Conservation (phyloP, 2,888 invertebrate genomes). For the Hemicrepidius hirtus region DNA sequence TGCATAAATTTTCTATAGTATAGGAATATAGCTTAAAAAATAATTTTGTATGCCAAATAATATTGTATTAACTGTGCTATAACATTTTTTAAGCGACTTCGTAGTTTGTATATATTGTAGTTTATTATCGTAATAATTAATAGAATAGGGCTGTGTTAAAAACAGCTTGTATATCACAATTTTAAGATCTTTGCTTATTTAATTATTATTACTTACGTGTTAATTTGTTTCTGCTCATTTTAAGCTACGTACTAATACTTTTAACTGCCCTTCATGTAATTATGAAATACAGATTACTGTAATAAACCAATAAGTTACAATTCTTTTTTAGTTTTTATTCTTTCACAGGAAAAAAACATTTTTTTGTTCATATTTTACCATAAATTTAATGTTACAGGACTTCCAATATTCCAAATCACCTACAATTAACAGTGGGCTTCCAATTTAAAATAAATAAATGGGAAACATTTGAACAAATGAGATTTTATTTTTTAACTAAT, state of each 20-base stretch:
- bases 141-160: slow-evolving; percentile 41
- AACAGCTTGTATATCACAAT: slow-evolving; percentile 34
- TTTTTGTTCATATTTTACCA: too few species aligned
- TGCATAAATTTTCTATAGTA: slow-evolving; percentile 32
- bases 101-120: slow-evolving; percentile 59
- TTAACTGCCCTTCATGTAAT: slow-evolving; percentile 37
- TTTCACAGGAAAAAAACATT: too few species aligned
- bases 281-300: slow-evolving; percentile 34
- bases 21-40: slow-evolving; percentile 60
- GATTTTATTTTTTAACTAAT: too few species aligned
- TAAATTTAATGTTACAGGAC: too few species aligned
- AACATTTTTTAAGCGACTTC: slow-evolving; percentile 61
- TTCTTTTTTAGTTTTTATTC: neutral
- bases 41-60: slow-evolving; percentile 69
- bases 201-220: slow-evolving; percentile 36
- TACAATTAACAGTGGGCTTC: too few species aligned
- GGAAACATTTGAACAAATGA: too few species aligned
- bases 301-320: slow-evolving; percentile 29
- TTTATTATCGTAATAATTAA: slow-evolving; percentile 30
- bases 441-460: too few species aligned
- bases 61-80: slow-evolving; percentile 65
- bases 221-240: slow-evolving; percentile 41
- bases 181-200: slow-evolving; percentile 40
- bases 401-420: too few species aligned
- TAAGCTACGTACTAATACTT: slow-evolving; percentile 36